Base-by-base conservation (phyloP, 1,140 invertebrate species). In the Microplitis mediator region DNA sequence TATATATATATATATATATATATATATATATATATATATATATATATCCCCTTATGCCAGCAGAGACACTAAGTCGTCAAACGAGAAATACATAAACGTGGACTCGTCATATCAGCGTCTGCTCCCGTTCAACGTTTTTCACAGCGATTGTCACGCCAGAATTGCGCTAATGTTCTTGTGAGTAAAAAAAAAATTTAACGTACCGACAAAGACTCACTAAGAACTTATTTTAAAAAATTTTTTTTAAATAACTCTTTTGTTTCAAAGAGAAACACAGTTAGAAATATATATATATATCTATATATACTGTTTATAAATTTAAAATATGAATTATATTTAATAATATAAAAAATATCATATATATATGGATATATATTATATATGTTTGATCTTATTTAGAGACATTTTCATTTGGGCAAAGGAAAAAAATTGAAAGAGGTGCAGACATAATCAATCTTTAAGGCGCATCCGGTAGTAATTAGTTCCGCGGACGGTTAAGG, bases 41-140 rank as follows among this genome's bases (percentile, higher is more conserved):
- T 11, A 45, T 45, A 70, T 71, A 32, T 60, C 61, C 23, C 36
- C 5, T 35, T 56, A 56, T 67, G n/a, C 31, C 54, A 58, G 23
- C 11, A 50, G 71, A 8, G 54, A n/a, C 61, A 63, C 72, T 51
- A 80, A 80, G 71, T 77, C 76, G 78, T 83, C 77, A 79, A 81
- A 81, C 80, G 76, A 80, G 80, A 77, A 45, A 82, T 81, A 76
- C 64, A 68, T 60, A 34, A 5, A 56, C 4, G 35, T 39, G 54
- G 69, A 77, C 74, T 68, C 73, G 66, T 36, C 64, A 71, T 75
- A 78, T 79, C 74, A 74, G 69, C 56, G 63, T 60, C 35, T 69
- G 75, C 81, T 80, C 71, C 75, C 76, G 77, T 77, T 81, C 75
- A 62, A 56, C 71, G 36, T 32, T n/a, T 23, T 64, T 52, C 8